Percentiles rank a stretch among this genome's conserved stretches.
These are phyloP conservation scores for Notechis scutatus DNA, from an alignment of 2,113 vertebrate genomes.

Conservation along the genomic window DNA sequence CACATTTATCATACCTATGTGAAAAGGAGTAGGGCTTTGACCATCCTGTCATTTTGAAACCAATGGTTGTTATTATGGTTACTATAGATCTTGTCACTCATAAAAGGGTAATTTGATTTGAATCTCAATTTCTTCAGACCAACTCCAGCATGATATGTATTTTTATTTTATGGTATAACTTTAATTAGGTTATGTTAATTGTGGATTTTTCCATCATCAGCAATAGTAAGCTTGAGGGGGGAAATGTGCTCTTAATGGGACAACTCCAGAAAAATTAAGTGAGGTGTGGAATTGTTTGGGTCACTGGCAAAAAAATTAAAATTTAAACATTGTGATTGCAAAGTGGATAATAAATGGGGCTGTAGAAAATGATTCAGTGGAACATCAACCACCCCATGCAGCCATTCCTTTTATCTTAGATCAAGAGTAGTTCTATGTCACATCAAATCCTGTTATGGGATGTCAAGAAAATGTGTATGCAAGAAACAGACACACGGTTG, in stretches of 20 bases:
- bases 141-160: background rate
- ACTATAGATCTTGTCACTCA: background rate
- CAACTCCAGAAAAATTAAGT: background rate
- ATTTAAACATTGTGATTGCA: background rate
- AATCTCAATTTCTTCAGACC: background rate
- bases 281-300: background rate
- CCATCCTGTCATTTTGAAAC: background rate
- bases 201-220: background rate
- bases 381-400: no score
- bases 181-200: background rate
- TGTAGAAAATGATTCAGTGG: no score
- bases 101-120: background rate
- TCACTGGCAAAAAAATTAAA: background rate
- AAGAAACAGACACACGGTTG: background rate
- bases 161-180: background rate
- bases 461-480: background rate
- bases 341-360: no score
- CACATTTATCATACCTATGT: background rate
- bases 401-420: no score
- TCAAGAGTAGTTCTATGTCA: background rate
- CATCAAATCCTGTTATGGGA: background rate
- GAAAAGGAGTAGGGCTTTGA: background rate
- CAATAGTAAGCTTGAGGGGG: background rate
- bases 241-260: background rate
- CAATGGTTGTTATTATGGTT: background rate